phyloP scores from a whole-genome alignment of 2,797 vertebrate genomes.

The Zalophus californianus region DNA sequence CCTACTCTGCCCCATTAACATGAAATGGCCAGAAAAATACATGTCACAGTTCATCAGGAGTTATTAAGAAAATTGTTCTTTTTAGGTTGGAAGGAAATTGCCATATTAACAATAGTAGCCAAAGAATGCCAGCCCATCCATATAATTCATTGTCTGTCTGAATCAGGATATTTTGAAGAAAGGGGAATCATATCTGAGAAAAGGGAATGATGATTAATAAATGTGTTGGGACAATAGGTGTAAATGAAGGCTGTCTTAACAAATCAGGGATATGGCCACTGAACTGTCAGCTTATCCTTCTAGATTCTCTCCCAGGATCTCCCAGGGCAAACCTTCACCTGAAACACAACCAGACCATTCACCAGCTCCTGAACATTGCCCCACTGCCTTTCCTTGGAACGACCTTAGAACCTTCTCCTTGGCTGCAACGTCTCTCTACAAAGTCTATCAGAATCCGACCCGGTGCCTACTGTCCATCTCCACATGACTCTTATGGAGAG shows the following conservation, averaged over 20 bases:
- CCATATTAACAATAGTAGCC: not conserved
- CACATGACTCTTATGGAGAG: not conserved
- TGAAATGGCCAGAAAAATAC: slow-evolving; percentile 49
- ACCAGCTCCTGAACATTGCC: not conserved
- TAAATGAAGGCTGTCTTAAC: not conserved
- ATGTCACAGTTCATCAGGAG: not conserved
- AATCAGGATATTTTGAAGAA: not conserved
- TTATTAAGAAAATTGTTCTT: slow-evolving; percentile 56
- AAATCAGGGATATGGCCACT: not conserved
- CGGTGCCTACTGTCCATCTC: not conserved
- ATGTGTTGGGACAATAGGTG: not conserved
- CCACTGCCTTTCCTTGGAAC: not conserved
- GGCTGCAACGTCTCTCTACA: not conserved
- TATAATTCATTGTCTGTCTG: not conserved
- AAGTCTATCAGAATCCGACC: not conserved
- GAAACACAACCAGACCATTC: not conserved
- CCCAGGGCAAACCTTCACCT: not conserved
- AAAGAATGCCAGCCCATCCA: not conserved
- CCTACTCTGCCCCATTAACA: not conserved
- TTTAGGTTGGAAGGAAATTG: not conserved
- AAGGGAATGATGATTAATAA: not conserved
- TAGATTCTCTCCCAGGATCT: not conserved
- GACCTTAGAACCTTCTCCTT: not conserved
- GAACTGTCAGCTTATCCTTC: not conserved
- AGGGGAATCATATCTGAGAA: not conserved